Evolutionary conservation across 2,888 invertebrate genomes (phyloP).

Genomic region (Xylota segnis): DNA sequence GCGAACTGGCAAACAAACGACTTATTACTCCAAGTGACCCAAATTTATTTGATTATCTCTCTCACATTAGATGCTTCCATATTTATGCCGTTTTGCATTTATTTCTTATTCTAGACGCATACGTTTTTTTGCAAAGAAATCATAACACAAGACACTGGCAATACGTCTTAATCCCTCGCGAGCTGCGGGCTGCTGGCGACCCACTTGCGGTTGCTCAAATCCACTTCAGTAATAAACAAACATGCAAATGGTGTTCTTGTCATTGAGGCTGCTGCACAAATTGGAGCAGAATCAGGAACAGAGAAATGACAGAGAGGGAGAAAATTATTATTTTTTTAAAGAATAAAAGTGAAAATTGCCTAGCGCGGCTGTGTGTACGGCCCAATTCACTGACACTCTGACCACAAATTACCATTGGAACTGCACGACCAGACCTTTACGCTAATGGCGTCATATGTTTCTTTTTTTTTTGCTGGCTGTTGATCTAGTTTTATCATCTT

Average conservation of each 20-base stretch:
- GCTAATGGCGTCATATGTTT: conserved; percentile 54
- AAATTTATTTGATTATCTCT: conserved; percentile 48
- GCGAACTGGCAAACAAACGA: conserved; percentile 41
- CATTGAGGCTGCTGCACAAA: conserved; percentile 36
- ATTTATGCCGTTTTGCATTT: conserved; percentile 23
- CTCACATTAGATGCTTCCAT: conserved; percentile 8
- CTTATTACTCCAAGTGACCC: conserved; percentile 45
- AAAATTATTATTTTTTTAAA: conserved; percentile 23
- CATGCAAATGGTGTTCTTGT: conserved; percentile 43
- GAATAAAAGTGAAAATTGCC: conserved; percentile 66
- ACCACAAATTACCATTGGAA: conserved; percentile 52
- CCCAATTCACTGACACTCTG: conserved; percentile 43
- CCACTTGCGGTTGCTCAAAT: conserved; percentile 32
- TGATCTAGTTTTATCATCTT: conserved; percentile 69
- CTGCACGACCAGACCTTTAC: conserved; percentile 23
- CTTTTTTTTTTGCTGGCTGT: not conserved
- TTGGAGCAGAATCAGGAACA: conserved; percentile 40
- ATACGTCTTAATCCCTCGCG: conserved; percentile 4
- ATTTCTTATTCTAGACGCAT: conserved; percentile 11
- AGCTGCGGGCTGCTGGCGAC: conserved; percentile 43
- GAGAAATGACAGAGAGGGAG: conserved; percentile 6
- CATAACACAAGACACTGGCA: conserved; percentile 11
- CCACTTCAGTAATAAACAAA: conserved; percentile 3
- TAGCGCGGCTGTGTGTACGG: not conserved
- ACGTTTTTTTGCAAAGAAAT: not conserved